Percentiles rank a stretch among this genome's conserved stretches.
Conservation (phyloP, 1,140 invertebrate species). For the Limonius californicus region DNA sequence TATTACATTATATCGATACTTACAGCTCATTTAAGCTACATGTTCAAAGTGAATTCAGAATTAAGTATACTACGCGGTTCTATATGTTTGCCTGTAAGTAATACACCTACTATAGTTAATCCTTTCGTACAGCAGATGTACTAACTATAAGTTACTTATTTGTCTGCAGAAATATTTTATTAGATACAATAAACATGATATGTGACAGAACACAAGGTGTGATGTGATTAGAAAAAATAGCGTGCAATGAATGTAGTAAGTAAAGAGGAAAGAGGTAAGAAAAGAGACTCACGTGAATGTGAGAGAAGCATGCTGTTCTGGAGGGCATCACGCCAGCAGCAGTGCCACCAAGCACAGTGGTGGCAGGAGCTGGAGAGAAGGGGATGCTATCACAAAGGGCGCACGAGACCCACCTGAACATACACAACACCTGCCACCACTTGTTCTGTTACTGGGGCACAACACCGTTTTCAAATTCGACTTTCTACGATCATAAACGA, state of each 20-base stretch:
- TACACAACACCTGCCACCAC: conserved; percentile 26
- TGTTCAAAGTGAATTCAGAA: too few relatives aligned
- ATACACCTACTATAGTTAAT: too few relatives aligned
- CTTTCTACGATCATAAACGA: background rate
- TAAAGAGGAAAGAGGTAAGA: conserved; percentile 19
- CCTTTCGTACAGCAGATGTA: too few relatives aligned
- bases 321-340: conserved; percentile 39
- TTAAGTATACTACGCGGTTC: too few relatives aligned
- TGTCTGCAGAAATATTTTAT: too few relatives aligned
- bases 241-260: background rate
- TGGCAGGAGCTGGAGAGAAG: conserved; percentile 38
- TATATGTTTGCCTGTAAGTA: too few relatives aligned
- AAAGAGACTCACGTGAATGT: conserved; percentile 40
- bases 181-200: too few relatives aligned
- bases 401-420: conserved; percentile 43
- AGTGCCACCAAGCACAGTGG: conserved; percentile 40
- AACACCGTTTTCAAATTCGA: background rate
- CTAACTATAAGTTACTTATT: too few relatives aligned
- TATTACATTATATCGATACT: too few relatives aligned
- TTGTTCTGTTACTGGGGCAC: background rate
- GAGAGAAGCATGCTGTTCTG: conserved; percentile 37
- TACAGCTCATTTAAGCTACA: too few relatives aligned
- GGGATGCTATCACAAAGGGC: conserved; percentile 29
- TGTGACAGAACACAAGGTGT: too few relatives aligned
- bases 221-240: background rate